These are phyloP conservation scores for Pelecanoides urinatrix DNA, from an alignment of 2,113 vertebrate genomes.

Conservation along the genomic window DNA sequence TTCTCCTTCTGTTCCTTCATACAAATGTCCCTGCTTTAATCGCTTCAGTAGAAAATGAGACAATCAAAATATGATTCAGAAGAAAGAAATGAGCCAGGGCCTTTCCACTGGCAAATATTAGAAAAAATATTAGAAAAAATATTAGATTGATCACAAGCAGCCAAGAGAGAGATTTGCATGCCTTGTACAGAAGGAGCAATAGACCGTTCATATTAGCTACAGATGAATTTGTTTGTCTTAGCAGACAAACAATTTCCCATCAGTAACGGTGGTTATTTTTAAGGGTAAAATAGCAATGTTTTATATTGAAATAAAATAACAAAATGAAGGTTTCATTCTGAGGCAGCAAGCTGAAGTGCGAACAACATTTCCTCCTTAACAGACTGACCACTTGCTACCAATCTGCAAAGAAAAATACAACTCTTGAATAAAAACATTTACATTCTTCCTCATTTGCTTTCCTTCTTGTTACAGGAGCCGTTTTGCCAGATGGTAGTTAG, in stretches of 20 bases:
- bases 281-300: neutral
- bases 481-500: neutral
- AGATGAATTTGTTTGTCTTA: conserved; percentile 2
- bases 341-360: neutral
- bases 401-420: neutral
- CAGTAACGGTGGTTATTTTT: neutral
- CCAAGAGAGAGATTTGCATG: neutral
- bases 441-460: neutral
- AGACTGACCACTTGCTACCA: neutral
- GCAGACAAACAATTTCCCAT: neutral
- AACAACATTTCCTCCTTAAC: neutral
- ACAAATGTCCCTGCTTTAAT: neutral
- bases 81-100: conserved; percentile 5
- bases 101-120: neutral
- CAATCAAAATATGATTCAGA: conserved; percentile 26
- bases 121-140: neutral
- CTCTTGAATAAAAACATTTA: neutral
- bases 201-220: neutral
- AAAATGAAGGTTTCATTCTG: neutral
- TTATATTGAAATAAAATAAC: neutral
- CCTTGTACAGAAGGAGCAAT: neutral
- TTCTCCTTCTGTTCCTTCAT: neutral
- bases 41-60: neutral
- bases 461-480: neutral
- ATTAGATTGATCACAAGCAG: neutral